Base-by-base conservation (phyloP, 2,113 vertebrate genomes). In the Rafetus swinhoei region DNA sequence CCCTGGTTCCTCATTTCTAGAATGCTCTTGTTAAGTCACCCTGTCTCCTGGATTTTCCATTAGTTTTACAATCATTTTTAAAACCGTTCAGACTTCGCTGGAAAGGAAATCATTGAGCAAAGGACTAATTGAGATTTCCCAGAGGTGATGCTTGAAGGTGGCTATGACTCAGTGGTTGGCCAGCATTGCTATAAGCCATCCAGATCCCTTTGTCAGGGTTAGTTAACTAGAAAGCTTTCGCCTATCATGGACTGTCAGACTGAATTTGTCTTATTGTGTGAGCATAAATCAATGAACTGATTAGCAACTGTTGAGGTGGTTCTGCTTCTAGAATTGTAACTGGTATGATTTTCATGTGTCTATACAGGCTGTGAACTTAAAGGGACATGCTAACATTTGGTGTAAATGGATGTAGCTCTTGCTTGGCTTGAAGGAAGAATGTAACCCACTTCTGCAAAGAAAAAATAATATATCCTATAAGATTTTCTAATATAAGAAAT, bases 241-340 rank as follows among this genome's bases (percentile, higher is more conserved):
- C 82, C 57, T 22, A 18, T 87, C 9, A 1, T 10, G 72, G 83
- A 6, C 90, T 95, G 96, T 91, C 96, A 94, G 94, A 80, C 59
- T 95, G 85, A 69, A 90, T 97, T 97, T 95, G 86, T 93, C 94
- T 62, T 76, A 27, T 0, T 55, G 45, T 12, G 1, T 11, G 81
- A 94, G 77, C 74, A 54, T 35, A 83, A 95, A 95, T 96, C 97
- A 86, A 95, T 88, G 91, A 91, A 82, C 93, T 94, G 95, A 96
- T 96, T 81, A 96, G 81, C 88, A 92, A 32, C 29, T 87, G 86
- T 89, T 91, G 88, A 94, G 86, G 3, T 19, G 50, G 16, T 85
- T 57, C 22, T 72, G 39, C 39, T 96, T 94, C 50, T 86, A 81
- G 88, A 92, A 95, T 90, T 95, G 89, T 14, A 82, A 21, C 52